phyloP scores from a whole-genome alignment of 2,797 vertebrate species.

The Cossypha heuglini region DNA sequence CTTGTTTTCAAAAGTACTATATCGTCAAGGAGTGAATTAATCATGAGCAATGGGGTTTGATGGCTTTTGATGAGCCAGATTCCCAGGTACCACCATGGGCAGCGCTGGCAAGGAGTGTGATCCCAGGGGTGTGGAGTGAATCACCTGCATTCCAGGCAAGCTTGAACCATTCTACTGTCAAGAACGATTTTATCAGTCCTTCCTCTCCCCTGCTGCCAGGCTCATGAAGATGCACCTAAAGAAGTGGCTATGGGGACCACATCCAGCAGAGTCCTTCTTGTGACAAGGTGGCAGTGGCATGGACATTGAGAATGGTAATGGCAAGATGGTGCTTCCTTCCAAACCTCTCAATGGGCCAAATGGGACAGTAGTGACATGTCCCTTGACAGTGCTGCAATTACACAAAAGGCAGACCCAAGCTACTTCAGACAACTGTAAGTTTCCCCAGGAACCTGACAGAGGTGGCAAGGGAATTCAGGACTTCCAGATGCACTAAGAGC shows the following conservation, averaged over 20 bases:
- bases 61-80: neutral
- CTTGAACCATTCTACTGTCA: neutral
- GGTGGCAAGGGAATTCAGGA: neutral
- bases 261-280: neutral
- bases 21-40: neutral
- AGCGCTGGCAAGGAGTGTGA: neutral
- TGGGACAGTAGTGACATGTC: fast-evolving
- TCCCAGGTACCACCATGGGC: neutral
- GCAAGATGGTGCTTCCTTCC: neutral
- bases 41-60: neutral
- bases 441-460: neutral
- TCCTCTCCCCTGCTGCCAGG: neutral
- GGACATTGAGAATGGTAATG: neutral
- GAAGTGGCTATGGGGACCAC: too few relatives aligned
- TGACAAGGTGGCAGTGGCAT: neutral
- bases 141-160: neutral
- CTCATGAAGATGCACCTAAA: neutral
- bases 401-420: neutral
- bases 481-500: neutral
- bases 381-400: neutral
- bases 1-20: neutral
- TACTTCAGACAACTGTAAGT: neutral
- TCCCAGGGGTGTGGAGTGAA: neutral
- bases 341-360: neutral
- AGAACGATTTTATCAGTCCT: neutral